Evolutionary conservation across 2,888 invertebrate species (phyloP).

Genomic region (Sesamia inferens): DNA sequence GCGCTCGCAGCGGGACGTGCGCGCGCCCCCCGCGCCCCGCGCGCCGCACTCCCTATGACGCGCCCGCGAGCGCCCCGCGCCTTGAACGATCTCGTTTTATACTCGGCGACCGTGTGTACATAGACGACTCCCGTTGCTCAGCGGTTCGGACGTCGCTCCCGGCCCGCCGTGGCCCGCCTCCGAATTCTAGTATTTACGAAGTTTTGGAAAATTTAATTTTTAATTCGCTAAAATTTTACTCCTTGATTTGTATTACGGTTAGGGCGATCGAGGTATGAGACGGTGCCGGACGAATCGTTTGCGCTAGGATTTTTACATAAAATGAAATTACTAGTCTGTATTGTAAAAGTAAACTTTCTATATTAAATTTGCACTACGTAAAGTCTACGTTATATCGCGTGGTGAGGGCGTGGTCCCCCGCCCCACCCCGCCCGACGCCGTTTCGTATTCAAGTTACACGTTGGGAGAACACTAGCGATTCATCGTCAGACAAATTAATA

Average conservation of each 20-base stretch:
- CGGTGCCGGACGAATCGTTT: slow-evolving; percentile 89
- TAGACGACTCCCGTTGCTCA: slow-evolving; percentile 87
- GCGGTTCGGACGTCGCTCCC: slow-evolving; percentile 80
- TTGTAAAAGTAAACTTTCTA: slow-evolving; percentile 88
- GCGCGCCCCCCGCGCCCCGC: slow-evolving; percentile 72
- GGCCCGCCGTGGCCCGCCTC: slow-evolving; percentile 81
- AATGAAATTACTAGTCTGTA: slow-evolving; percentile 88
- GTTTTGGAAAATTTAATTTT: slow-evolving; percentile 90
- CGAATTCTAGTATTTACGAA: slow-evolving; percentile 89
- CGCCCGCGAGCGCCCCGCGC: slow-evolving; percentile 63
- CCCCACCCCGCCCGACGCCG: slow-evolving; percentile 71
- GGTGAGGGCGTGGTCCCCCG: slow-evolving; percentile 78
- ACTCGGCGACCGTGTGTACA: slow-evolving; percentile 84
- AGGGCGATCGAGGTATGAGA: slow-evolving; percentile 87
- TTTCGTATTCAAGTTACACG: slow-evolving; percentile 84
- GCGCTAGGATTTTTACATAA: slow-evolving; percentile 90
- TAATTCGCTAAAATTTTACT: slow-evolving; percentile 90
- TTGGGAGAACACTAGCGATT: slow-evolving; percentile 87
- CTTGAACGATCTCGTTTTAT: slow-evolving; percentile 78
- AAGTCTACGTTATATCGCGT: slow-evolving; percentile 84
- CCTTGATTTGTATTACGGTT: slow-evolving; percentile 89
- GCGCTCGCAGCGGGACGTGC: slow-evolving; percentile 87
- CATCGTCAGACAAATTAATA: slow-evolving; percentile 88
- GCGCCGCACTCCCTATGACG: slow-evolving; percentile 63
- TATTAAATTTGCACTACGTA: slow-evolving; percentile 88